phyloP scores from a whole-genome alignment of 2,113 vertebrate species.

The Hippocampus abdominalis region DNA sequence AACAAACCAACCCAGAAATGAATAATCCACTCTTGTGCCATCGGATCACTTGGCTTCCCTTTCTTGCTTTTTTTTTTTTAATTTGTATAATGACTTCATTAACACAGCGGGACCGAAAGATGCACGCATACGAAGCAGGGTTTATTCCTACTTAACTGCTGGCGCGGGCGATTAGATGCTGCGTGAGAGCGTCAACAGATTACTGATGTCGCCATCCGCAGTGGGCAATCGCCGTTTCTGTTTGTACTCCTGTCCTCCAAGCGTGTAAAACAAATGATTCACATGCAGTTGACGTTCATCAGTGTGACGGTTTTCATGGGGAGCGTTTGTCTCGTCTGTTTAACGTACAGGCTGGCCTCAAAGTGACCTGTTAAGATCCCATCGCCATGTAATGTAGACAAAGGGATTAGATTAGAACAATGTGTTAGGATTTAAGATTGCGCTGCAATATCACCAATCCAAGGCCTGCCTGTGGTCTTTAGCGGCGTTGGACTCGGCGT shows the following conservation, averaged over 20 bases:
- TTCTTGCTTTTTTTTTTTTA: constrained; percentile 11
- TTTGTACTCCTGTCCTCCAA: neutral
- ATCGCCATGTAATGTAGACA: constrained; percentile 6
- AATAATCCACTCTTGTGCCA: neutral
- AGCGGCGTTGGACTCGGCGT: constrained; percentile 4
- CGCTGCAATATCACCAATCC: constrained; percentile 2
- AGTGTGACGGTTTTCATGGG: neutral
- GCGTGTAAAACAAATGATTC: neutral
- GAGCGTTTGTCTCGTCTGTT: neutral
- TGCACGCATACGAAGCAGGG: constrained; percentile 7
- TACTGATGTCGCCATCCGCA: neutral
- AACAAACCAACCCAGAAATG: neutral
- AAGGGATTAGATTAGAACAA: constrained; percentile 7
- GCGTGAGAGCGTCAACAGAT: constrained; percentile 9
- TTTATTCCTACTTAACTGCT: constrained; percentile 20
- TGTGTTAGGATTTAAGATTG: neutral
- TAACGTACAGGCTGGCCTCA: too few species aligned
- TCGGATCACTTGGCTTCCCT: constrained; percentile 13
- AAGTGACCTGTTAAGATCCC: neutral
- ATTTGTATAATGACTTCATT: constrained; percentile 21
- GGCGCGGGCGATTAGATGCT: neutral
- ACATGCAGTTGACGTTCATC: neutral
- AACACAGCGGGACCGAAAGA: constrained; percentile 22
- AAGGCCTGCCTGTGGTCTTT: neutral
- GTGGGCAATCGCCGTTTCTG: neutral